Conservation (phyloP, 2,888 invertebrate genomes). For the Pyralis farinalis region DNA sequence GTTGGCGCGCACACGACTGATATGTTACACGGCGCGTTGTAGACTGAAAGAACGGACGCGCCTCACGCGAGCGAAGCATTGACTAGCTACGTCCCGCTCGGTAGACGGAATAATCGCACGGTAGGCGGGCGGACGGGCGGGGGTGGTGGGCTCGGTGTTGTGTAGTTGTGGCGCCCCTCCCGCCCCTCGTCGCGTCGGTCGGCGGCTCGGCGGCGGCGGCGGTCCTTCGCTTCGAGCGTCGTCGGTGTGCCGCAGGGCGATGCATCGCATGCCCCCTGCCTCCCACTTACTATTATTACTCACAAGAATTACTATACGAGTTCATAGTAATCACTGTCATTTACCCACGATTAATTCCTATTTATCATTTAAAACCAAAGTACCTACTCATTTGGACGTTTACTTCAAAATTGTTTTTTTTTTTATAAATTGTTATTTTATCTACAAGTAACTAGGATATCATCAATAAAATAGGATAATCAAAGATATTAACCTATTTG, state of each 20-base stretch:
- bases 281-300: constrained; percentile 20
- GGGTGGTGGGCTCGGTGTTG: constrained; percentile 30
- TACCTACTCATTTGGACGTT: too few relatives aligned
- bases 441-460: too few relatives aligned
- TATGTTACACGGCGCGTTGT: constrained; percentile 57
- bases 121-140: constrained; percentile 32
- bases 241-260: constrained; percentile 25
- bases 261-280: constrained; percentile 29
- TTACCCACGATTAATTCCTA: too few relatives aligned
- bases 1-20: constrained; percentile 48
- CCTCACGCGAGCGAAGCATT: constrained; percentile 56
- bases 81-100: constrained; percentile 52
- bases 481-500: too few relatives aligned
- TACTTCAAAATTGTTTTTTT: too few relatives aligned
- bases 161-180: constrained; percentile 26
- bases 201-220: constrained; percentile 14
- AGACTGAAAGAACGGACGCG: constrained; percentile 47
- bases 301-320: constrained; percentile 1
- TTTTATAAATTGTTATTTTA: too few relatives aligned
- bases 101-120: constrained; percentile 72
- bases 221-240: constrained; percentile 23
- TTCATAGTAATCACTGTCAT: too few relatives aligned
- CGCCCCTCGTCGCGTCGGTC: constrained; percentile 17
- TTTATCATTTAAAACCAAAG: too few relatives aligned
- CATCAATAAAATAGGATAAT: too few relatives aligned